These are phyloP conservation scores for Helostoma temminkii DNA, from an alignment of 2,797 vertebrate species.

Conservation along the genomic window DNA sequence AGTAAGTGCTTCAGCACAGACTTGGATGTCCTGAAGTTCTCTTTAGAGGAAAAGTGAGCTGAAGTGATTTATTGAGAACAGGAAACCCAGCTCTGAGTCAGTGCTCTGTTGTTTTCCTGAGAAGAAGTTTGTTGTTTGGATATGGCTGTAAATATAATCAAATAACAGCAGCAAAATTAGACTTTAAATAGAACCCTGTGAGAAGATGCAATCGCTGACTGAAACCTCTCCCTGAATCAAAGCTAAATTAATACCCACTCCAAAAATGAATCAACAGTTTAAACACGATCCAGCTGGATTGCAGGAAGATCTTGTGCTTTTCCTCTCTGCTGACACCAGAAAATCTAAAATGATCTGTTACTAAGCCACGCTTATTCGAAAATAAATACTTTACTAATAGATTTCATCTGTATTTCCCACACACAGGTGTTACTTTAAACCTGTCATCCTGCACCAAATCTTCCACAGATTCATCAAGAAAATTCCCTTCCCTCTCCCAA, in stretches of 20 bases:
- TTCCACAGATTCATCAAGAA: slow-evolving; percentile 6
- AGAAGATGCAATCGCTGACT: slow-evolving; percentile 17
- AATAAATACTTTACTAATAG: slow-evolving; percentile 39
- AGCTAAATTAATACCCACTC: slow-evolving; percentile 36
- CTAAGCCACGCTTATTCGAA: slow-evolving; percentile 26
- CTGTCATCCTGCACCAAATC: slow-evolving; percentile 22
- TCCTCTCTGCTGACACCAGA: slow-evolving; percentile 3
- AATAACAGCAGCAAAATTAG: slow-evolving; percentile 27
- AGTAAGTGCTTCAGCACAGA: slow-evolving; percentile 67
- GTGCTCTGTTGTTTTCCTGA: slow-evolving; percentile 26
- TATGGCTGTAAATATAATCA: slow-evolving; percentile 49
- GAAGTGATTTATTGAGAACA: slow-evolving; percentile 55
- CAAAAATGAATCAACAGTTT: slow-evolving; percentile 30
- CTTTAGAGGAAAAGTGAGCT: slow-evolving; percentile 39
- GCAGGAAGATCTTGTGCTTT: background rate
- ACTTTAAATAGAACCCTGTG: slow-evolving; percentile 20
- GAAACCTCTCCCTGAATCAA: slow-evolving; percentile 4
- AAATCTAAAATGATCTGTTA: slow-evolving; percentile 37
- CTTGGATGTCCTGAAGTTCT: slow-evolving; percentile 47
- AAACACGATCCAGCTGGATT: slow-evolving; percentile 8
- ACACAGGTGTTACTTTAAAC: slow-evolving; percentile 36
- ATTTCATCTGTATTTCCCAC: slow-evolving; percentile 31
- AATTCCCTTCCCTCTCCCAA: background rate
- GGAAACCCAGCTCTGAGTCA: slow-evolving; percentile 41
- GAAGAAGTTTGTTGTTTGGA: slow-evolving; percentile 49